Conservation (phyloP, 2,797 vertebrate genomes). For the Ptychobarbus kaznakovi region DNA sequence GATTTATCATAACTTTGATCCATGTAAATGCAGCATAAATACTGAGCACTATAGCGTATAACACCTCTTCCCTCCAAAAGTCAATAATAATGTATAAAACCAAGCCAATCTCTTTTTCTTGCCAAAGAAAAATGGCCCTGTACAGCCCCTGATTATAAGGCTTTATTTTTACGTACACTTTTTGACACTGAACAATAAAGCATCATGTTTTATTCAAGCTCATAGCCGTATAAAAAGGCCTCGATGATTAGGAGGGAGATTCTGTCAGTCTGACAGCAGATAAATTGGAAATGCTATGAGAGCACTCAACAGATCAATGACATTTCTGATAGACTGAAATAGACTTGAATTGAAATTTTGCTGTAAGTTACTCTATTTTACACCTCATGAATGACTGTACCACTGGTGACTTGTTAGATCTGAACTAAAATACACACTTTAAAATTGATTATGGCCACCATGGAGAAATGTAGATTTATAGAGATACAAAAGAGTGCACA, state of each 20-base stretch:
- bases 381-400: not conserved
- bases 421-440: not conserved
- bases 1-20: slow-evolving; percentile 7
- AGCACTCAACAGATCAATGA: slow-evolving; percentile 16
- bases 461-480: not conserved
- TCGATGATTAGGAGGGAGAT: not conserved
- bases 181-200: not conserved
- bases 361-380: not conserved
- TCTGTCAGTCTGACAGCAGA: slow-evolving; percentile 7
- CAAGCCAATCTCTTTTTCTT: not conserved
- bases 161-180: not conserved
- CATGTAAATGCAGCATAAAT: not conserved
- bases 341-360: slow-evolving; percentile 11
- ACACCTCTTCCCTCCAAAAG: not conserved
- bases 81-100: not conserved
- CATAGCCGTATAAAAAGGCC: not conserved
- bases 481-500: not conserved
- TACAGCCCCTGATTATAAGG: not conserved
- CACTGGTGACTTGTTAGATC: not conserved
- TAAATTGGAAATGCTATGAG: slow-evolving; percentile 6
- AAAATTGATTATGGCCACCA: not conserved
- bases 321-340: slow-evolving; percentile 20
- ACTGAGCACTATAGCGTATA: not conserved
- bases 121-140: not conserved
- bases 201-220: slow-evolving; percentile 19